Evolutionary conservation across 2,797 vertebrate species (phyloP).

Genomic region (Eremophila alpestris): DNA sequence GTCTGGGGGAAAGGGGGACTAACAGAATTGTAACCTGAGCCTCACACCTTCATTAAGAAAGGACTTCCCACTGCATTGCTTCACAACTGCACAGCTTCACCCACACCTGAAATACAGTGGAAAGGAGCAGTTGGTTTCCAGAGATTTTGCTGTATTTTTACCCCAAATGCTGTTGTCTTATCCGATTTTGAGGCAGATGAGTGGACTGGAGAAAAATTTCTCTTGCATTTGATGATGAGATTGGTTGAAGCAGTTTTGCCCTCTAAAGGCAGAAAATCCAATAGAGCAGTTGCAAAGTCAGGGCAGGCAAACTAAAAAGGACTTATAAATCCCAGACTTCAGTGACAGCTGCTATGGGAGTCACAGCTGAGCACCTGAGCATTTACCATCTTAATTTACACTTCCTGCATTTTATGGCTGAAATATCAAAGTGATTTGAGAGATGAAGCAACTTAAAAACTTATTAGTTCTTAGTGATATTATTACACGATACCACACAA

Average conservation of each 20-base stretch:
- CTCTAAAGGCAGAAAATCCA: neutral
- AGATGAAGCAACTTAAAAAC: neutral
- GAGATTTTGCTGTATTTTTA: neutral
- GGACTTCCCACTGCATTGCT: neutral
- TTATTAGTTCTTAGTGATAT: neutral
- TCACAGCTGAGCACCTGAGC: neutral
- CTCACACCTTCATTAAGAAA: neutral
- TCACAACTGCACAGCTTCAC: neutral
- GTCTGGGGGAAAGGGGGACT: neutral
- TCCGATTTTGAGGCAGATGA: neutral
- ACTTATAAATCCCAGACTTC: neutral
- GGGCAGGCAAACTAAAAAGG: neutral
- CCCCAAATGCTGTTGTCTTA: neutral
- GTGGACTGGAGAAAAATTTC: neutral
- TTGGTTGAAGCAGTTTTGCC: neutral
- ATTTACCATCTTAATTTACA: neutral
- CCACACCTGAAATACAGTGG: accelerated
- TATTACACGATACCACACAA: neutral
- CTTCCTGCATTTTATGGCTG: neutral
- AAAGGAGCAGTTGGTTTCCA: neutral
- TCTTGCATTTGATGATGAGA: neutral
- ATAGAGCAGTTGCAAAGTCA: neutral
- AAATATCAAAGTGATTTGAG: neutral
- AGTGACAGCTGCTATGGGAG: neutral
- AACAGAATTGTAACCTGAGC: neutral